Evolutionary conservation across 2,888 invertebrate species (phyloP).

Genomic region (Theristus sp.): DNA sequence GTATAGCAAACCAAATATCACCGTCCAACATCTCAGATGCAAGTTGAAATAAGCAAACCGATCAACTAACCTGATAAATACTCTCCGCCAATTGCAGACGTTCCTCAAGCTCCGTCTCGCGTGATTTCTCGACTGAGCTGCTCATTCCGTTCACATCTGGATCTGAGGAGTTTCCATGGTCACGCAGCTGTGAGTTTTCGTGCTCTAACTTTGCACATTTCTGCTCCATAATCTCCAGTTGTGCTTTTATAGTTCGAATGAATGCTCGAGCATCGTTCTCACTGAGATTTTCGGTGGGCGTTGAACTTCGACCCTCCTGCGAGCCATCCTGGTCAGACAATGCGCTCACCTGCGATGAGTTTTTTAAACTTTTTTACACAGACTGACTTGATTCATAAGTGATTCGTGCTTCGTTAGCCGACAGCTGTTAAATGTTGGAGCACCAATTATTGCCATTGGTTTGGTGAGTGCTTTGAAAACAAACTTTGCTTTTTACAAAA

Average conservation of each 20-base stretch:
- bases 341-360: not conserved
- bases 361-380: not conserved
- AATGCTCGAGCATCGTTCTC: not conserved
- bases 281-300: not conserved
- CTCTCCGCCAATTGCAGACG: conserved; percentile 18
- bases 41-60: too few relatives aligned
- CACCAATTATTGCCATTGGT: too few relatives aligned
- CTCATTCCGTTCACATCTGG: too few relatives aligned
- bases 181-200: not conserved
- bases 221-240: conserved; percentile 9
- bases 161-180: too few relatives aligned
- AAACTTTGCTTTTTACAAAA: too few relatives aligned
- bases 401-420: too few relatives aligned
- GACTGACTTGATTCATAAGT: not conserved
- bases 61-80: conserved; percentile 11
- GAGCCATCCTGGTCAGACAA: not conserved
- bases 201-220: conserved; percentile 9
- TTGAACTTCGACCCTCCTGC: not conserved
- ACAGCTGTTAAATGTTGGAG: too few relatives aligned
- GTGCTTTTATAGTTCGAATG: conserved; percentile 1
- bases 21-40: too few relatives aligned
- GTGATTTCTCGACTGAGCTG: too few relatives aligned
- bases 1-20: too few relatives aligned
- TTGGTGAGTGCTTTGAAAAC: too few relatives aligned
- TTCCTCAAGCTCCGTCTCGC: too few relatives aligned